Percentiles rank a stretch among this genome's conserved stretches.
phyloP scores from a whole-genome alignment of 2,113 vertebrate species.

The Pelmatolapia mariae region DNA sequence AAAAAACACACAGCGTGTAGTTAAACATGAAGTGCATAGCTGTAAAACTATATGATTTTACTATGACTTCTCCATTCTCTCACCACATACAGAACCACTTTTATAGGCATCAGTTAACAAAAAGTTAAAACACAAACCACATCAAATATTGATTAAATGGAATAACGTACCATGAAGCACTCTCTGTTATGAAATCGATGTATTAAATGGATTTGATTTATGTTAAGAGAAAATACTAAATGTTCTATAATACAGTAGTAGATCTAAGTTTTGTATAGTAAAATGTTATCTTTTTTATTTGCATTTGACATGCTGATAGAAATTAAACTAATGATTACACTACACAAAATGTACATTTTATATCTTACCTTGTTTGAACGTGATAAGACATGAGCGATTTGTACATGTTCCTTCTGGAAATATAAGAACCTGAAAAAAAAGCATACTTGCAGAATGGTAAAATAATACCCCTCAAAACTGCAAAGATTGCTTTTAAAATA shows the following conservation, averaged over 20 bases:
- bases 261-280: neutral
- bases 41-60: neutral
- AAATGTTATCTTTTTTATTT: neutral
- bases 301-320: neutral
- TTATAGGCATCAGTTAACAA: neutral
- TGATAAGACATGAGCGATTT: slow-evolving; percentile 96
- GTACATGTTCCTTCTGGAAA: slow-evolving; percentile 98
- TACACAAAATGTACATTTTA: neutral
- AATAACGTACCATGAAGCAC: neutral
- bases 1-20: neutral
- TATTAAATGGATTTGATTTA: neutral
- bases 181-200: neutral
- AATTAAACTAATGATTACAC: neutral
- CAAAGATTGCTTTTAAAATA: neutral
- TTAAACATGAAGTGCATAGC: neutral
- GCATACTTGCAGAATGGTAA: slow-evolving; percentile 20
- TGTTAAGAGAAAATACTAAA: neutral
- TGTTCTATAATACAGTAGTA: neutral
- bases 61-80: neutral
- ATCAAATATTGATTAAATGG: neutral
- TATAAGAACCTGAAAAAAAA: slow-evolving; percentile 82
- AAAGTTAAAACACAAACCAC: neutral
- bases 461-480: neutral
- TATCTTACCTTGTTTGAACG: slow-evolving; percentile 92
- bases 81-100: neutral